A percentile compares a stretch with the other conserved stretches of the same genome.
Evolutionary conservation across 2,888 invertebrate genomes (phyloP).

Genomic region (Drosophila longiperda): DNA sequence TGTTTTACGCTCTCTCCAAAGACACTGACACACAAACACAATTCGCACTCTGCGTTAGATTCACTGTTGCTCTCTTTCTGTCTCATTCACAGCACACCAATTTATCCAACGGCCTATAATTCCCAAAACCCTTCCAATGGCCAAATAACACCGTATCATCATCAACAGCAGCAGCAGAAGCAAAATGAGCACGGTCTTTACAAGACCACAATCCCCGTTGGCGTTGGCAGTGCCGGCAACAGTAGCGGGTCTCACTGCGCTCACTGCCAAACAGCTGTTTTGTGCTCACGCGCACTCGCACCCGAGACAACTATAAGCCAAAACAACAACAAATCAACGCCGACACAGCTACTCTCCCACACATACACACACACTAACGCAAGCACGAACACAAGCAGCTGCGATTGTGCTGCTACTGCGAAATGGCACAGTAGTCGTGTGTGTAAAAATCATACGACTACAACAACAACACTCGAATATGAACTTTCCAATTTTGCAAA

Average conservation of each 20-base stretch:
- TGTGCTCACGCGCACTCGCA: conserved; percentile 51
- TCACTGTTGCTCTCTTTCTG: conserved; percentile 25
- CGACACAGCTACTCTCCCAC: conserved; percentile 41
- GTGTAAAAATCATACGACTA: conserved; percentile 83
- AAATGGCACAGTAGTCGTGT: conserved; percentile 75
- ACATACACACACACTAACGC: conserved; percentile 45
- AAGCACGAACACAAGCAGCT: conserved; percentile 36
- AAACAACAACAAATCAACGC: conserved; percentile 38
- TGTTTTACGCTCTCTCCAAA: conserved; percentile 2
- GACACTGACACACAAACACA: conserved; percentile 8
- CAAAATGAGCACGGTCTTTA: conserved; percentile 67
- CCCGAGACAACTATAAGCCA: conserved; percentile 51
- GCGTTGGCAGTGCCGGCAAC: conserved; percentile 52
- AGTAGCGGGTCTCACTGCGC: conserved; percentile 46
- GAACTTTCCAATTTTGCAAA: conserved; percentile 84
- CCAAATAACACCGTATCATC: conserved; percentile 77
- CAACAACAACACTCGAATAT: conserved; percentile 83
- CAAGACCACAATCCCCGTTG: conserved; percentile 84
- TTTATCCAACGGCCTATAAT: conserved; percentile 80
- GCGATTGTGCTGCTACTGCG: conserved; percentile 42
- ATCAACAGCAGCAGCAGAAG: conserved; percentile 53
- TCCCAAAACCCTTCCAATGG: conserved; percentile 80
- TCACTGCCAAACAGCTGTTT: conserved; percentile 74
- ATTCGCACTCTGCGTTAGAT: conserved; percentile 33
- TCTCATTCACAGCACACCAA: conserved; percentile 72